phyloP scores from a whole-genome alignment of 2,888 invertebrate species.

The Nemapogon koenigi region DNA sequence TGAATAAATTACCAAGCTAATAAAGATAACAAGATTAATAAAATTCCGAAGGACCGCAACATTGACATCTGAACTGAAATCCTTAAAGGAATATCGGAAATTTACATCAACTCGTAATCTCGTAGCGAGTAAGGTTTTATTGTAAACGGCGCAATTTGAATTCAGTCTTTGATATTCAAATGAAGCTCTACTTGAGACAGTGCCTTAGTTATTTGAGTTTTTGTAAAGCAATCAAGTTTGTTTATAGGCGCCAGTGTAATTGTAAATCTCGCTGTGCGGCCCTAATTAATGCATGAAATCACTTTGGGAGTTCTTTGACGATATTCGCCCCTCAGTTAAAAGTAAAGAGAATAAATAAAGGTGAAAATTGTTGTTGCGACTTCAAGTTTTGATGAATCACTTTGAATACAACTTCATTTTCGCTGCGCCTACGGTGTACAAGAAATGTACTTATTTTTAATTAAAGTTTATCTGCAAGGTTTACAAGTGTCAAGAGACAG shows the following conservation, averaged over 20 bases:
- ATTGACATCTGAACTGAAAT: slow-evolving; percentile 54
- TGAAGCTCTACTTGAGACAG: slow-evolving; percentile 63
- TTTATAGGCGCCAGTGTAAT: slow-evolving; percentile 58
- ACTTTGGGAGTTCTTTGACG: slow-evolving; percentile 40
- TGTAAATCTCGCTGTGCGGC: slow-evolving; percentile 60
- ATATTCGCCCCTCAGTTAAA: slow-evolving; percentile 28
- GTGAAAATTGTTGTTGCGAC: slow-evolving; percentile 22
- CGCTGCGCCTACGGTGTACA: background rate
- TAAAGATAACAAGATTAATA: no score
- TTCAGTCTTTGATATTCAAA: slow-evolving; percentile 65
- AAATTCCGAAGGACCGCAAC: no score
- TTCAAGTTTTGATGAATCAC: slow-evolving; percentile 5
- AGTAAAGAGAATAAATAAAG: slow-evolving; percentile 32
- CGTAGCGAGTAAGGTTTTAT: slow-evolving; percentile 57
- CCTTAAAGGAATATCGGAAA: slow-evolving; percentile 63
- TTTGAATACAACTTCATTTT: slow-evolving; percentile 5
- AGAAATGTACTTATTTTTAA: background rate
- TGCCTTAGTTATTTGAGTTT: slow-evolving; percentile 65
- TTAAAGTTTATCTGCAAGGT: no score
- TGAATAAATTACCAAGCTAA: no score
- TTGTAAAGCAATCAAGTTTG: slow-evolving; percentile 66
- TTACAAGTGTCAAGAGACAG: no score
- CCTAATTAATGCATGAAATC: slow-evolving; percentile 58
- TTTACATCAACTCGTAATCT: slow-evolving; percentile 63
- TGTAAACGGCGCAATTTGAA: slow-evolving; percentile 65